Evolutionary conservation across 2,888 invertebrate species (phyloP), one percentile per base, ranked within the genome.

Genomic region (Trissolcus brochymenae): DNA sequence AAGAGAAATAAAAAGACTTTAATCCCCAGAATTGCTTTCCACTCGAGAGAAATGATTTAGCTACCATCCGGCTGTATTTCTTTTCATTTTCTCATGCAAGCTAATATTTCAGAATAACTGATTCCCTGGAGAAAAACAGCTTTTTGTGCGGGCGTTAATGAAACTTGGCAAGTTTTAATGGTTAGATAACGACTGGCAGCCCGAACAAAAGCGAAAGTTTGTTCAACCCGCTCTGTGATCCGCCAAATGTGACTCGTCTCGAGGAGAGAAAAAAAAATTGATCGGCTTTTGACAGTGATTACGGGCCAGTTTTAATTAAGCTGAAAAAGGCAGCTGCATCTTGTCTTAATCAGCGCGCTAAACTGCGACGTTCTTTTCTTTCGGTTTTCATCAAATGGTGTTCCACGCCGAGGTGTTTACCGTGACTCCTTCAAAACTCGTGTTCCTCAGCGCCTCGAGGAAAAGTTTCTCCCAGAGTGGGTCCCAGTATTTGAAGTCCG

Each of bases 371-470:
- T 25, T 49, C 16, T 53, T 41, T 53, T 55, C n/a, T 59, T 56
- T 21, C 17, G 41, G n/a, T 16, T 46, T n/a, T 16, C 16, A 46
- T 46, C 46, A 14, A 16, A 46, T 16, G 19, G 9, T 46, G 29
- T 50, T 16, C 16, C 17, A 50, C 49, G 13, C 41, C 16, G 2
- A 25, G 13, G n/a, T 14, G 21, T 35, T 90, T 85, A 93, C 93
- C 84, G 96, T 96, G 11, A 97, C 96, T 76, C 99, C 99, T 87
- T 97, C 96, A 88, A 99, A 99, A 80, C 96, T 95, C 21, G 97
- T 98, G 84, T 96, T 96, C 81, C 94, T 94, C 49, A 99, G 91
- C 0, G 98, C 97, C 74, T 95, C 95, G 53, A 96, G 90, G 87
- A 98, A 97, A 14, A 96, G 91, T 76, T 91, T 92, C 85, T 97